Evolutionary conservation across 2,888 invertebrate genomes (phyloP), one percentile per base, ranked within the genome.

Genomic region (Trissolcus brochymenae): DNA sequence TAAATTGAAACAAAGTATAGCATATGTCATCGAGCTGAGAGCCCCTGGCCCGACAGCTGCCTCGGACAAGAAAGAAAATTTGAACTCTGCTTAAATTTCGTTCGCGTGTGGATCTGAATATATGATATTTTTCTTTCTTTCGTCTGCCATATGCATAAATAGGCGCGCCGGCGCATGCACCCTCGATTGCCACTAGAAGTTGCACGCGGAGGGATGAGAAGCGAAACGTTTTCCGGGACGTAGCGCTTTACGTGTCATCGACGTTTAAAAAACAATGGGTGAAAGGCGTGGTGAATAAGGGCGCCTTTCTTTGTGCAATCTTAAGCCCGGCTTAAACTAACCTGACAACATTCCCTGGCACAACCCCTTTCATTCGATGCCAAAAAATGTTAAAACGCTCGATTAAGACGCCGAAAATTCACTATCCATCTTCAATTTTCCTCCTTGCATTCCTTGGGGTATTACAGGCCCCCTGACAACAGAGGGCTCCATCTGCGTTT

Each of bases 401-500:
- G 77, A 68, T 68, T 59, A 70, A 70, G 73, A 75, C 60, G 74
- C 29, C 51, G 25, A 68, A 64, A 80, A 81, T 81, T 81, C 81
- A 81, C 83, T 86, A 87, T 88, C 88, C 85, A 83, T 86, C 84
- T 86, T 86, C 87, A 86, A 88, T 88, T 88, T 87, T 87, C 85
- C 35, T 35, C 2, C 83, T 82, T 79, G 86, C 88, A 88, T 88
- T 89, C 88, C 88, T 89, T 82, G 82, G 88, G 88, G 88, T 86
- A 89, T 89, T 89, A 86, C 85, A 83, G 84, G 84, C 86, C 84
- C 81, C 82, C 81, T 80, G 83, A 81, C 82, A 81, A 78, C 80
- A 67, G 65, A 66, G 68, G 71, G 68, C 64, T 64, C 72, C 75
- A 72, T 72, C 75, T 75, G 65, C 72, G 78, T 46, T 61, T 11